Conservation (phyloP, 2,113 vertebrate genomes). For the Xenopus tropicalis region UCB_Xtro_10.0 CM004443.2:58981501-58982000, state of each 20-base stretch:
- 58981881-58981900: slow-evolving; percentile 1
- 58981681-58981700: slow-evolving; percentile 17
- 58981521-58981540: no score
- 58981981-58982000: rapidly evolving
- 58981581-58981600: not conserved
- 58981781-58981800: slow-evolving; percentile 43
- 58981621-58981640: no score
- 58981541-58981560: no score
- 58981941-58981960: not conserved
- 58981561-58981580: no score
- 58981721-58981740: slow-evolving; percentile 10
- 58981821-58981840: not conserved
- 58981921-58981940: not conserved
- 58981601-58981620: not conserved
- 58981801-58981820: slow-evolving; percentile 21
- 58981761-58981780: slow-evolving; percentile 17
- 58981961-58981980: not conserved
- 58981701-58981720: slow-evolving; percentile 33
- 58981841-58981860: not conserved
- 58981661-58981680: not conserved
- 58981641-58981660: no score
- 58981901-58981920: slow-evolving; percentile 37
- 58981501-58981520: no score
- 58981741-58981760: slow-evolving; percentile 14
- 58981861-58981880: not conserved